Conservation (phyloP, 2,888 invertebrate genomes). For the Pogonocherus hispidulus region DNA sequence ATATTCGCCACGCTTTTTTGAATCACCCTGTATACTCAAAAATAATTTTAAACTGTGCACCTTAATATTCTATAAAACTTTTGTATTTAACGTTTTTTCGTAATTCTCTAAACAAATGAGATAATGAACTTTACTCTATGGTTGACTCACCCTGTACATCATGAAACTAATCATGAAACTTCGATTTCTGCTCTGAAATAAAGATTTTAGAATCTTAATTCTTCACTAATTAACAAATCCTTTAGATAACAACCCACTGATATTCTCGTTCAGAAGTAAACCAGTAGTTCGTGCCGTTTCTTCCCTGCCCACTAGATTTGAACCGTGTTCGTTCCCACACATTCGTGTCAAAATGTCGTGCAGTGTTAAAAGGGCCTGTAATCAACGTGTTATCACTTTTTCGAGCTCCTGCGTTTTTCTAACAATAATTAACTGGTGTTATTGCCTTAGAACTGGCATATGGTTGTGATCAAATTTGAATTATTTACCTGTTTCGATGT, state of each 20-base stretch:
- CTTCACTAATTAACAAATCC: constrained; percentile 46
- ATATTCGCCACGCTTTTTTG: too few relatives aligned
- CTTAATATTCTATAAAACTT: too few relatives aligned
- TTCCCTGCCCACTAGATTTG: constrained; percentile 48
- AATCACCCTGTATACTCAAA: too few relatives aligned
- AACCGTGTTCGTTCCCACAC: constrained; percentile 56
- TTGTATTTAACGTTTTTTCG: too few relatives aligned
- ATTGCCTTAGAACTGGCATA: neutral
- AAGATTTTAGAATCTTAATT: constrained; percentile 35
- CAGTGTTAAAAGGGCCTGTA: constrained; percentile 56
- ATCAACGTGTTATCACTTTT: constrained; percentile 52
- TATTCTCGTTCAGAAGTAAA: constrained; percentile 37
- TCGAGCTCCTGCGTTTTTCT: constrained; percentile 45
- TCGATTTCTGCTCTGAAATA: constrained; percentile 20
- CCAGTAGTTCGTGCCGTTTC: constrained; percentile 50
- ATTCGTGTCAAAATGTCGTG: constrained; percentile 57
- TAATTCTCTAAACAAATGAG: too few relatives aligned
- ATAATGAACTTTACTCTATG: too few relatives aligned
- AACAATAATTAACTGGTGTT: constrained; percentile 14
- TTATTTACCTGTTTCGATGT: constrained; percentile 20
- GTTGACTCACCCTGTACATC: too few relatives aligned
- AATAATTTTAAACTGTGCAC: too few relatives aligned
- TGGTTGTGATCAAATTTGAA: constrained; percentile 14
- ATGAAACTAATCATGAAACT: too few relatives aligned
- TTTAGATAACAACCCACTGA: constrained; percentile 45